Base-by-base conservation (phyloP, 2,113 vertebrate genomes). In the Perognathus longimembris region DNA sequence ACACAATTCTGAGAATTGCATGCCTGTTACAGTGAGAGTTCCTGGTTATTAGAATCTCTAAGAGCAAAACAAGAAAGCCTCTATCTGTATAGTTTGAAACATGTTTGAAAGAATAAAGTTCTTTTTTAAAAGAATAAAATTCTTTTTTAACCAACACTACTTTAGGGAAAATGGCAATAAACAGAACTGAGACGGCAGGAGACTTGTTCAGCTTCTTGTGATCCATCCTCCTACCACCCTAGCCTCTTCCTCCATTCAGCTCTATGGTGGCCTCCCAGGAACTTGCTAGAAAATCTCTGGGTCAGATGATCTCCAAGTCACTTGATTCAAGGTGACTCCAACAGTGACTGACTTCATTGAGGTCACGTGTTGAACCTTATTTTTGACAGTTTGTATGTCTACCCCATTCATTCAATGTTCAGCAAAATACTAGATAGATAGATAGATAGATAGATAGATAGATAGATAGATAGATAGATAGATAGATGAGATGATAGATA, bases 141-240 rank as follows among this genome's bases (percentile, higher is more conserved):
- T 54, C n/a, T 2, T n/a, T 20, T 40, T 86, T 77, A 7, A 59
- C 34, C 86, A 63, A 38, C 1, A 38, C 1, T 14, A 12, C 61
- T 80, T 86, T 71, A 64, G 32, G 20, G 66, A 78, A 75, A 67
- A 59, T 64, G 9, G n/a, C 26, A 67, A 59, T 57, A 75, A 32
- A 36, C 30, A 79, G 78, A 88, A 26, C 7, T 36, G 40, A 76
- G n/a, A 40, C 57, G 45, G 42, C 71, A 24, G 40, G 63, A 10
- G 57, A 1, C 22, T 69, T 32, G 7, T 32, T 18, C 50, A 54
- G 50, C 9, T 32, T 71, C 50, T 61, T n/a, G 15, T 6, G 42
- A 7, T 32, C 3, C 5, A 0, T 1, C 14, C 24, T 18, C 30
- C 40, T 24, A 14, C 8, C 1, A 8, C 12, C 34, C 75, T n/a